Conservation (phyloP, 2,113 vertebrate species). For the Cyphomyrus discorhynchus region DNA sequence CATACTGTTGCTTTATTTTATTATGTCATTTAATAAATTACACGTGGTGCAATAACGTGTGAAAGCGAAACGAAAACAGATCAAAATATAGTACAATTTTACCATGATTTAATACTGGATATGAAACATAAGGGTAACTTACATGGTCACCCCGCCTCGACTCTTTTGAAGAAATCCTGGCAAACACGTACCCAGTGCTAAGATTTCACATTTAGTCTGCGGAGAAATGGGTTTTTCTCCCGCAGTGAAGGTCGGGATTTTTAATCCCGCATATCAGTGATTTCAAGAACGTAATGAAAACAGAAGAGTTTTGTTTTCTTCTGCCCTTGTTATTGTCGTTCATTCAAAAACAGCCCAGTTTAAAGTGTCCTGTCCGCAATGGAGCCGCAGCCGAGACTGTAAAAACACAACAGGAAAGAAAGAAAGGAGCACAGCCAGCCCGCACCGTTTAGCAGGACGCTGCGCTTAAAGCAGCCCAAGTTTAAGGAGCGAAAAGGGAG, state of each 20-base stretch:
- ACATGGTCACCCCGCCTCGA: constrained; percentile 52
- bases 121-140: constrained; percentile 42
- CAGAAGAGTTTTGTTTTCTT: constrained; percentile 38
- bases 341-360: constrained; percentile 53
- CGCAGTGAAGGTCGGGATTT: constrained; percentile 61
- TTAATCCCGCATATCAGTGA: constrained; percentile 53
- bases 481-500: constrained; percentile 35
- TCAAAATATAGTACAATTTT: background rate
- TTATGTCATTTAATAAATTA: background rate
- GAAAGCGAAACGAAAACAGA: background rate
- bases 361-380: constrained; percentile 42
- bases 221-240: constrained; percentile 51
- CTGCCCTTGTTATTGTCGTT: constrained; percentile 44
- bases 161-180: constrained; percentile 37
- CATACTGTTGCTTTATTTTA: background rate
- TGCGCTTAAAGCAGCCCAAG: constrained; percentile 47
- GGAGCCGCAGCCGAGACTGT: constrained; percentile 34
- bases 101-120: background rate
- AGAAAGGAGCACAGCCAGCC: constrained; percentile 7
- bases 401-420: constrained; percentile 42
- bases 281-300: constrained; percentile 39
- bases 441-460: constrained; percentile 26
- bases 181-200: constrained; percentile 51
- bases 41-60: background rate
- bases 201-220: constrained; percentile 54